Evolutionary conservation across 2,113 vertebrate species (phyloP).

Genomic region (Pteropus alecto): DNA sequence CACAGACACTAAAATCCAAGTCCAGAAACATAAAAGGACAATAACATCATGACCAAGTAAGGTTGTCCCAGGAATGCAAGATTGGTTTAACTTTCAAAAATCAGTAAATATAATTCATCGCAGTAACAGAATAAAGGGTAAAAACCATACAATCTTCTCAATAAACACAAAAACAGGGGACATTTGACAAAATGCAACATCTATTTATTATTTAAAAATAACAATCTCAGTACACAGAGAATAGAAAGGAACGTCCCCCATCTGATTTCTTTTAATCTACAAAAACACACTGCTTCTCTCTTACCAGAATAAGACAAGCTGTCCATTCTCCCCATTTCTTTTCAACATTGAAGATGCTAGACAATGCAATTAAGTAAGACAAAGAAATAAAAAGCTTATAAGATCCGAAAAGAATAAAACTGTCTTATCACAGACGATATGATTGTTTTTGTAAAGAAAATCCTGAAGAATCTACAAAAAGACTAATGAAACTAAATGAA

Average conservation of each 20-base stretch:
- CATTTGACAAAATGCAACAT: background rate
- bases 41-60: background rate
- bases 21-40: background rate
- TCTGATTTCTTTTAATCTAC: background rate
- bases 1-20: background rate
- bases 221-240: background rate
- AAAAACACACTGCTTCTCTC: background rate
- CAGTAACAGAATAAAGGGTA: background rate
- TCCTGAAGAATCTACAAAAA: background rate
- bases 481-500: background rate
- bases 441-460: background rate
- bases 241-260: background rate
- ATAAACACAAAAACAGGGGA: background rate
- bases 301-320: background rate
- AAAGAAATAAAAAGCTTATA: background rate
- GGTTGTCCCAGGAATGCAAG: background rate
- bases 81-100: background rate
- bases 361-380: background rate
- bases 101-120: background rate
- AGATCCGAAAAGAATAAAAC: background rate
- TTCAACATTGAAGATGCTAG: background rate
- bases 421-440: background rate
- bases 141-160: background rate
- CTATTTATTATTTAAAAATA: background rate
- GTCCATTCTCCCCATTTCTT: background rate